Base-by-base conservation (phyloP, 2,888 invertebrate species). In the Allacma fusca region DNA sequence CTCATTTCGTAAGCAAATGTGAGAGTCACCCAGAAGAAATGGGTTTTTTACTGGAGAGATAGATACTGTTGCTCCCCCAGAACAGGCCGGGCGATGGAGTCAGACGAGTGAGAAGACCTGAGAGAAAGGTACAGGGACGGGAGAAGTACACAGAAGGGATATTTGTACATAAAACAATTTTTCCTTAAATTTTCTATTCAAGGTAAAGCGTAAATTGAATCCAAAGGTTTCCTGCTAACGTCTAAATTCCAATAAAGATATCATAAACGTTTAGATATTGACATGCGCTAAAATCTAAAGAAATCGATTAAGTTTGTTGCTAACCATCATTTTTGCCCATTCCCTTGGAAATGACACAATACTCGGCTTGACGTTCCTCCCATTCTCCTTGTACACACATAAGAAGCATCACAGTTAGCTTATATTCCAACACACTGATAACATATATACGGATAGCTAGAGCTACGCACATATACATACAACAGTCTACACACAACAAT, bases 221-320 rank as follows among this genome's bases (percentile, higher is more conserved):
- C 40, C 34, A 62, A 65, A 65, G 65, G n/a, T 28, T 26, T 65
- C 72, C 50, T 50, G 70, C 50, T 71, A 71, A 50, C 44, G 29
- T 73, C 62, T 64, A 73, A 73, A 71, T 59, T 44, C 50, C 26
- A 50, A 70, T 43, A 43, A 68, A 23, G 34, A 21, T 34, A 65
- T 26, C 19, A 65, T 65, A 62, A 40, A 62, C 62, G 64, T 73
- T 62, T 21, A 34, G 34, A 73, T 73, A 73, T 73, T 73, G 73
- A 73, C 73, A 73, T 73, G 73, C 73, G 73, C 73, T 73, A 29
- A 34, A 50, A 44, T 70, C 40, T 34, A 62, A 64, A 64, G 57
- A 73, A 73, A 73, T 73, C 73, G 73, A 73, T 73, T 73, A 73
- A 73, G 73, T 62, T 62, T 73, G 72, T 72, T 72, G 59, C 72